Evolutionary conservation across 1,140 invertebrate genomes (phyloP).

Genomic region (Carposina sasakii): DNA sequence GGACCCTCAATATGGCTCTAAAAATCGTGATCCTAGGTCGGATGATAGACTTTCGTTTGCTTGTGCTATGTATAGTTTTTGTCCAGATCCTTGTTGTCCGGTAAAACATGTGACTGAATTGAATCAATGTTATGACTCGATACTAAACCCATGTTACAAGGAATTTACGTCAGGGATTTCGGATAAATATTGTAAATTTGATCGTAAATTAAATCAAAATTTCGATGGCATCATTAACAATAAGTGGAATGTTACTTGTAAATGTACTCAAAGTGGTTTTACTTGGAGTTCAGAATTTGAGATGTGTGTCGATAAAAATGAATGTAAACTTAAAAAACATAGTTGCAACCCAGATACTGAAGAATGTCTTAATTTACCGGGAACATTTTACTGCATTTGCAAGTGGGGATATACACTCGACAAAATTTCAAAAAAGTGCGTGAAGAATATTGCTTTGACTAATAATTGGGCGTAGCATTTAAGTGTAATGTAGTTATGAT

Average conservation of each 20-base stretch:
- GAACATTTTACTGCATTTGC: slow-evolving; percentile 70
- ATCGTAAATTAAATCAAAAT: slow-evolving; percentile 67
- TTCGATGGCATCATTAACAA: slow-evolving; percentile 70
- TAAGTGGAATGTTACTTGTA: slow-evolving; percentile 76
- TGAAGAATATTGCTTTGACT: too few species aligned
- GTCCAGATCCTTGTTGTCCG: slow-evolving; percentile 77
- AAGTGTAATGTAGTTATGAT: too few species aligned
- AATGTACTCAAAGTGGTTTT: slow-evolving; percentile 68
- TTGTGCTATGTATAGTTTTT: slow-evolving; percentile 79
- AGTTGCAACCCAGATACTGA: slow-evolving; percentile 60
- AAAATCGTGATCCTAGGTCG: slow-evolving; percentile 72
- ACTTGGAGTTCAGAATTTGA: slow-evolving; percentile 74
- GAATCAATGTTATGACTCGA: slow-evolving; percentile 17
- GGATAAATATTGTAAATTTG: slow-evolving; percentile 52
- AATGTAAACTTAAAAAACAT: slow-evolving; percentile 66
- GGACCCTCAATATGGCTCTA: slow-evolving; percentile 48
- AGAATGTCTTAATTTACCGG: slow-evolving; percentile 75
- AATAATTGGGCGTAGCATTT: too few species aligned
- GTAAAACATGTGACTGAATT: slow-evolving; percentile 56
- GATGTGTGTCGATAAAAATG: slow-evolving; percentile 77
- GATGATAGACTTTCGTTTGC: slow-evolving; percentile 71
- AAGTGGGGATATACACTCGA: too few species aligned
- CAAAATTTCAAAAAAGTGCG: too few species aligned
- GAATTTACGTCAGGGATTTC: slow-evolving; percentile 15
- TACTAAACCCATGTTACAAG: slow-evolving; percentile 24